Evolutionary conservation across 2,113 vertebrate species (phyloP).

Genomic region (Pachyramphus minor): DNA sequence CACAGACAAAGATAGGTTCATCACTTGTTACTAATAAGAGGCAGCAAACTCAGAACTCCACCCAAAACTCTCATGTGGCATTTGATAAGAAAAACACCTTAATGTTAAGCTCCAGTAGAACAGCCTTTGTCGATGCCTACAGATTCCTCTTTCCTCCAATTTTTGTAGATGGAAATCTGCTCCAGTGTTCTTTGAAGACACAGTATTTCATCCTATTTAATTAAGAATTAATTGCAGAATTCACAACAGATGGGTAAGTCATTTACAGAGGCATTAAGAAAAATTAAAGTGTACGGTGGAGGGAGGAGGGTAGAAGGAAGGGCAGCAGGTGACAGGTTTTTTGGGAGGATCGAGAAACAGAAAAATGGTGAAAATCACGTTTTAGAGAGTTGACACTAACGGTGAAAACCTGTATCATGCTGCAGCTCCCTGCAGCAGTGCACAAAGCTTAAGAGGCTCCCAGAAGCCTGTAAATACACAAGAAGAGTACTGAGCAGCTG

Average conservation of each 20-base stretch:
- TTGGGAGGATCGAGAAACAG: background rate
- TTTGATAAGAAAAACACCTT: background rate
- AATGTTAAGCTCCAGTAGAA: background rate
- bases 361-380: background rate
- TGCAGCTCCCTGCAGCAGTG: background rate
- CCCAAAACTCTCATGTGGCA: background rate
- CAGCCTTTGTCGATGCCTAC: background rate
- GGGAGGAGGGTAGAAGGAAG: background rate
- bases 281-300: background rate
- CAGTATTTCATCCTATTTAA: slow-evolving; percentile 14
- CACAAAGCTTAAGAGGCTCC: background rate
- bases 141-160: background rate
- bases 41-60: background rate
- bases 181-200: background rate
- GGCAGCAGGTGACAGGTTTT: background rate
- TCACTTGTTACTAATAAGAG: background rate
- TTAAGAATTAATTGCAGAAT: slow-evolving; percentile 41
- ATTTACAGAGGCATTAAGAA: slow-evolving; percentile 6
- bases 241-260: slow-evolving; percentile 41
- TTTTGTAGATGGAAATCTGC: background rate
- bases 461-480: background rate
- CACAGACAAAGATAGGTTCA: background rate
- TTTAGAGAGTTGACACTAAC: background rate
- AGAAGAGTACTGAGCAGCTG: background rate
- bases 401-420: background rate